phyloP scores from a whole-genome alignment of 2,888 invertebrate species.

The Listrodromus nycthemerus region DNA sequence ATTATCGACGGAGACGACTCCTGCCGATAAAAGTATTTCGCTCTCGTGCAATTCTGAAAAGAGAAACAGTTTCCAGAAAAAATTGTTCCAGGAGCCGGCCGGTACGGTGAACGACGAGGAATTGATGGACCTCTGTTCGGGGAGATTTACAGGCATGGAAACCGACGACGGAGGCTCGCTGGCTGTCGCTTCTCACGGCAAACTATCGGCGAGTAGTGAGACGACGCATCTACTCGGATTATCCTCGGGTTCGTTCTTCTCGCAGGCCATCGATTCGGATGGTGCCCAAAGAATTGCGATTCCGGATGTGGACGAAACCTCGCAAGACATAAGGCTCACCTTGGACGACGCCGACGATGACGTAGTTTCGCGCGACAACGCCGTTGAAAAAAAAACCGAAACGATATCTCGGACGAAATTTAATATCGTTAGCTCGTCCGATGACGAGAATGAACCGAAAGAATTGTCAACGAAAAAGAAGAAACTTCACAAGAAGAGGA shows the following conservation, averaged over 20 bases:
- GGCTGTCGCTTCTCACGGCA: constrained; percentile 37
- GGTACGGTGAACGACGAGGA: constrained; percentile 84
- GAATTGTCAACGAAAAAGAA: constrained; percentile 66
- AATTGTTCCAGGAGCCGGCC: constrained; percentile 81
- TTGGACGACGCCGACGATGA: constrained; percentile 78
- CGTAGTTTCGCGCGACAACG: constrained; percentile 72
- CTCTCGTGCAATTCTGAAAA: constrained; percentile 62
- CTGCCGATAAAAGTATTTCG: constrained; percentile 46
- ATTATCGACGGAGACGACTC: constrained; percentile 60
- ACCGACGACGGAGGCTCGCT: constrained; percentile 29
- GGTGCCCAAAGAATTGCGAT: constrained; percentile 58
- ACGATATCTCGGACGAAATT: constrained; percentile 74
- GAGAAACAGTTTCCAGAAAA: constrained; percentile 79
- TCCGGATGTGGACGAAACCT: constrained; percentile 72
- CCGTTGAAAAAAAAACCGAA: constrained; percentile 44
- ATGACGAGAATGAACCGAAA: constrained; percentile 79
- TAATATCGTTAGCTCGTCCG: constrained; percentile 77
- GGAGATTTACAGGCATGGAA: constrained; percentile 75
- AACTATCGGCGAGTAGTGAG: not conserved
- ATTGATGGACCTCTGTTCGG: constrained; percentile 86
- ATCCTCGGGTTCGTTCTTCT: constrained; percentile 86
- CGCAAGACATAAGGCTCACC: constrained; percentile 73
- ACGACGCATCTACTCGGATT: constrained; percentile 81
- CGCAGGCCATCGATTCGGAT: constrained; percentile 76
- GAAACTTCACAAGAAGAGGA: constrained; percentile 65